These are phyloP conservation scores for Lutjanus argentimaculatus DNA, from an alignment of 2,797 vertebrate genomes.

Conservation along the genomic window DNA sequence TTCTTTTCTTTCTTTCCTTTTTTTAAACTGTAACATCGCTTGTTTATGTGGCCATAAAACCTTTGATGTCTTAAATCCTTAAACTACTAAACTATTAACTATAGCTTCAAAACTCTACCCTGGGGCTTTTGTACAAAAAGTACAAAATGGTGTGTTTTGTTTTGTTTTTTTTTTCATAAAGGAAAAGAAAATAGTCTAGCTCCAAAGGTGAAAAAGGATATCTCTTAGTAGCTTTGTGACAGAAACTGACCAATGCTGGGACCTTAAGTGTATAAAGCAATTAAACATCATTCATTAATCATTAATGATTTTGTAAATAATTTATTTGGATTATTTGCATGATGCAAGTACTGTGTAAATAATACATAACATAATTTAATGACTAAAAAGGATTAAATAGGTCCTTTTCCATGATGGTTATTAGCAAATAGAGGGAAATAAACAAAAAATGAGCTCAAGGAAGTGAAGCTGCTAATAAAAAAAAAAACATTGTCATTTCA, in stretches of 20 bases:
- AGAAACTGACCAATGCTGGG: neutral
- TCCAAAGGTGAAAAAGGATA: too few relatives aligned
- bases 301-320: neutral
- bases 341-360: neutral
- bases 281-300: neutral
- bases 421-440: too few relatives aligned
- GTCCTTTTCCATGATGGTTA: neutral
- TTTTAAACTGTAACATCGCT: too few relatives aligned
- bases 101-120: too few relatives aligned
- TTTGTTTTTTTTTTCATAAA: neutral
- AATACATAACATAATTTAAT: neutral
- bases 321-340: neutral
- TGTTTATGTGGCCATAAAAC: too few relatives aligned
- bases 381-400: neutral
- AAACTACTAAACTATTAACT: too few relatives aligned
- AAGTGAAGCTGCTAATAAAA: neutral
- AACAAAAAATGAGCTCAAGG: neutral
- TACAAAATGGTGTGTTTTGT: neutral
- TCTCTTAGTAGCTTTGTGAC: too few relatives aligned
- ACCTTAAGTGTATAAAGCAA: neutral
- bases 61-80: too few relatives aligned
- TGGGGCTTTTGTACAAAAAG: too few relatives aligned
- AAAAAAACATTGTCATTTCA: neutral
- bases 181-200: neutral
- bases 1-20: too few relatives aligned